Conservation (phyloP, 2,888 invertebrate species). For the Oeneis ivallda region DNA sequence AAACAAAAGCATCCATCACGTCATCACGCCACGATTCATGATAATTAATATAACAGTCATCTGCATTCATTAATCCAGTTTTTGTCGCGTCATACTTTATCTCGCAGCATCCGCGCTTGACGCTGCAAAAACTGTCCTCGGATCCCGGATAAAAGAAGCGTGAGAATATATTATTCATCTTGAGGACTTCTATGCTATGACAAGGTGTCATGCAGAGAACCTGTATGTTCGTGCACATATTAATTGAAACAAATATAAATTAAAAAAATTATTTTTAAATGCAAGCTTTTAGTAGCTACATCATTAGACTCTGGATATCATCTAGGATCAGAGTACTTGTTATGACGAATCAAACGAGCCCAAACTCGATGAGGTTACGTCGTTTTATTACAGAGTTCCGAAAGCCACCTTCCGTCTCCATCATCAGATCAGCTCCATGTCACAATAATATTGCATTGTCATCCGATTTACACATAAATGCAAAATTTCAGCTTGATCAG, state of each 20-base stretch:
- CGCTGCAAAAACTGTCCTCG: conserved; percentile 46
- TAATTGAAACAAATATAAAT: background rate
- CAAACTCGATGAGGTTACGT: too few relatives aligned
- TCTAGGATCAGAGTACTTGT: too few relatives aligned
- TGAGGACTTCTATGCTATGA: conserved; percentile 27
- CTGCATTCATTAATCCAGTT: conserved; percentile 61
- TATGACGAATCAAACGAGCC: too few relatives aligned
- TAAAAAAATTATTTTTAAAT: too few relatives aligned
- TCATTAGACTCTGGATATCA: too few relatives aligned
- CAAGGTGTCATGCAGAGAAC: background rate
- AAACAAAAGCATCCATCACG: conserved; percentile 29
- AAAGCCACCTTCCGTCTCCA: too few relatives aligned
- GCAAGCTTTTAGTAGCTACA: too few relatives aligned
- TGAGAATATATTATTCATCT: conserved; percentile 56
- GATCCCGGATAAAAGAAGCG: conserved; percentile 45
- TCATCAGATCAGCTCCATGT: too few relatives aligned
- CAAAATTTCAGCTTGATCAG: too few relatives aligned
- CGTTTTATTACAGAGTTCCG: too few relatives aligned
- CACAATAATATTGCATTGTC: too few relatives aligned
- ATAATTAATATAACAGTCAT: conserved; percentile 60
- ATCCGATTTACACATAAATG: too few relatives aligned
- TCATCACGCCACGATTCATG: conserved; percentile 43
- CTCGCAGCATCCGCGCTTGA: conserved; percentile 46
- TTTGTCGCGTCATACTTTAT: conserved; percentile 61
- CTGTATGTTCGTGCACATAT: background rate